These are phyloP conservation scores for Vanacampus margaritifer DNA, from an alignment of 2,113 vertebrate species.

Conservation along the genomic window DNA sequence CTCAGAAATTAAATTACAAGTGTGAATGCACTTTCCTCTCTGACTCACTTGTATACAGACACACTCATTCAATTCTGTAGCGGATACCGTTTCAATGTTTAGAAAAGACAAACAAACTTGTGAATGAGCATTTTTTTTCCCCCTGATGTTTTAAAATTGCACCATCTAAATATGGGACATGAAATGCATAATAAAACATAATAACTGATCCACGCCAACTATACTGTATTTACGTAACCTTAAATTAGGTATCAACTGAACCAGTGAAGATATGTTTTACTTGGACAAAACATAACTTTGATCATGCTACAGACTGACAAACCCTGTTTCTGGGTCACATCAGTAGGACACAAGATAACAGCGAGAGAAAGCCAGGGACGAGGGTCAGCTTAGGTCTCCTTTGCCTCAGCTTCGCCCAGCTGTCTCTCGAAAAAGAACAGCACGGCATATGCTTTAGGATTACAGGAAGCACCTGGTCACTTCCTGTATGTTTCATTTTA, in stretches of 20 bases:
- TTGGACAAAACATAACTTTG: background rate
- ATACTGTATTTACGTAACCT: background rate
- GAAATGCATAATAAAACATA: background rate
- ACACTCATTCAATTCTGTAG: background rate
- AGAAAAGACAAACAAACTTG: slow-evolving; percentile 12
- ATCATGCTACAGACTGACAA: slow-evolving; percentile 10
- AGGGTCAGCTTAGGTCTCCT: slow-evolving; percentile 41
- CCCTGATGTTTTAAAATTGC: background rate
- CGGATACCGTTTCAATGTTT: slow-evolving; percentile 10
- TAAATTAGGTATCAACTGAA: background rate
- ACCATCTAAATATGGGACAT: background rate
- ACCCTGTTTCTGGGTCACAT: slow-evolving; percentile 43
- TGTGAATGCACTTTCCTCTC: background rate
- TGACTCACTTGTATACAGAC: background rate
- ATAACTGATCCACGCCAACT: too few relatives aligned
- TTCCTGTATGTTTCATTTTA: slow-evolving; percentile 26
- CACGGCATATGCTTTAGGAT: slow-evolving; percentile 63
- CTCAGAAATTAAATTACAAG: background rate
- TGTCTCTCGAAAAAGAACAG: slow-evolving; percentile 47
- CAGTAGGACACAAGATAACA: slow-evolving; percentile 33
- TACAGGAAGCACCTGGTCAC: slow-evolving; percentile 60
- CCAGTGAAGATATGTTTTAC: background rate
- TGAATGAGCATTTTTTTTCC: background rate
- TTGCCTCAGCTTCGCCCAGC: slow-evolving; percentile 45
- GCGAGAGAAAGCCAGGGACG: slow-evolving; percentile 18